These are phyloP conservation scores for Drosophila kikkawai DNA, from an alignment of 1,140 invertebrate species.

Conservation along the genomic window DNA sequence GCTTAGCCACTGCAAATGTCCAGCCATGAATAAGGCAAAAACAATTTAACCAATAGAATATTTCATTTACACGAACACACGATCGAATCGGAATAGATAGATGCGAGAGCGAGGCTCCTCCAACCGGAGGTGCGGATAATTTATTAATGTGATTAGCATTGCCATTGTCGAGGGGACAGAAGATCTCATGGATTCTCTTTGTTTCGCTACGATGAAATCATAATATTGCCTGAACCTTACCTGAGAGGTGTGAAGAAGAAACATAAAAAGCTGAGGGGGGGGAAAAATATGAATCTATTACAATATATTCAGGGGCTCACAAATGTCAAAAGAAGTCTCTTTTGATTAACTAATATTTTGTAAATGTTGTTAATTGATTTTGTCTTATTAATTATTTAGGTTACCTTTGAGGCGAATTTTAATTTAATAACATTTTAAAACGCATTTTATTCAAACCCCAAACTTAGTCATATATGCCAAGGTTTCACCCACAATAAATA, in stretches of 20 bases:
- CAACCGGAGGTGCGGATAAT: constrained; percentile 71
- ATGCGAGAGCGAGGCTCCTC: constrained; percentile 22
- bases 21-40: constrained; percentile 37
- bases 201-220: constrained; percentile 41
- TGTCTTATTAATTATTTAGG: neutral
- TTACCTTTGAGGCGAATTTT: neutral
- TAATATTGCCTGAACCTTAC: constrained; percentile 17
- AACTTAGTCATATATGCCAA: neutral
- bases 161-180: constrained; percentile 47
- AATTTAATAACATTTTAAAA: neutral
- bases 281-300: constrained; percentile 33
- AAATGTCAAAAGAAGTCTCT: constrained; percentile 6
- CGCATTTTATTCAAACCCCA: neutral
- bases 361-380: constrained; percentile 2
- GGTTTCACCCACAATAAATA: neutral
- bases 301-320: neutral
- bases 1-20: constrained; percentile 50
- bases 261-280: neutral
- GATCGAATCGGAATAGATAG: constrained; percentile 51
- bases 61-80: constrained; percentile 58
- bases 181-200: constrained; percentile 36
- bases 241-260: constrained; percentile 48
- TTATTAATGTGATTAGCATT: constrained; percentile 76
- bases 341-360: neutral
- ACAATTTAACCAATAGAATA: constrained; percentile 60